phyloP scores from a whole-genome alignment of 2,797 vertebrate genomes.

The Danionella dracula region DNA sequence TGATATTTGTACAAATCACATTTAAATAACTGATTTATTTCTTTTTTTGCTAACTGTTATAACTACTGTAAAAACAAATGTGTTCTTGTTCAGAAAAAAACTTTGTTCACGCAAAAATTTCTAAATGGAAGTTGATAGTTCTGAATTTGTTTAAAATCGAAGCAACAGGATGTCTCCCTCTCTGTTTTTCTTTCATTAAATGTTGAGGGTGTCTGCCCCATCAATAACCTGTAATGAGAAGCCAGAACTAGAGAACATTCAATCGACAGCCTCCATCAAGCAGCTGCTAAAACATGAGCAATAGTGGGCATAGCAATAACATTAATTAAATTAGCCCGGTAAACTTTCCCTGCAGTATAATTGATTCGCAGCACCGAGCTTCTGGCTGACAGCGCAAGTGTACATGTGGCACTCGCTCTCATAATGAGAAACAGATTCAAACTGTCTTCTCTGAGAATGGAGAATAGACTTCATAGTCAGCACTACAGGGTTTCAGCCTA shows the following conservation, averaged over 20 bases:
- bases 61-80: too few relatives aligned
- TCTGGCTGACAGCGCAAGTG: not conserved
- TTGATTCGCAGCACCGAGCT: constrained; percentile 21
- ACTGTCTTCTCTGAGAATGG: constrained; percentile 35
- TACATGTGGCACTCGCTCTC: constrained; percentile 12
- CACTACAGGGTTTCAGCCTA: constrained; percentile 5
- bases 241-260: not conserved
- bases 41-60: too few relatives aligned
- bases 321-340: constrained; percentile 41
- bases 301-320: constrained; percentile 11
- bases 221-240: constrained; percentile 17
- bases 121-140: not conserved
- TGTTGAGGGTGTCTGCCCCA: not conserved
- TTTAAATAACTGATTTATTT: too few relatives aligned
- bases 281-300: constrained; percentile 1
- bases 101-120: too few relatives aligned
- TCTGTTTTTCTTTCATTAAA: not conserved
- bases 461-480: constrained; percentile 35
- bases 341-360: constrained; percentile 37
- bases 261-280: not conserved
- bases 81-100: too few relatives aligned
- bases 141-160: not conserved
- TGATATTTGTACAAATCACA: too few relatives aligned
- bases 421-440: constrained; percentile 36
- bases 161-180: not conserved